A percentile compares a stretch with the other conserved stretches of the same genome.
phyloP scores from a whole-genome alignment of 1,140 invertebrate genomes.

The Aphaenogaster floridana region DNA sequence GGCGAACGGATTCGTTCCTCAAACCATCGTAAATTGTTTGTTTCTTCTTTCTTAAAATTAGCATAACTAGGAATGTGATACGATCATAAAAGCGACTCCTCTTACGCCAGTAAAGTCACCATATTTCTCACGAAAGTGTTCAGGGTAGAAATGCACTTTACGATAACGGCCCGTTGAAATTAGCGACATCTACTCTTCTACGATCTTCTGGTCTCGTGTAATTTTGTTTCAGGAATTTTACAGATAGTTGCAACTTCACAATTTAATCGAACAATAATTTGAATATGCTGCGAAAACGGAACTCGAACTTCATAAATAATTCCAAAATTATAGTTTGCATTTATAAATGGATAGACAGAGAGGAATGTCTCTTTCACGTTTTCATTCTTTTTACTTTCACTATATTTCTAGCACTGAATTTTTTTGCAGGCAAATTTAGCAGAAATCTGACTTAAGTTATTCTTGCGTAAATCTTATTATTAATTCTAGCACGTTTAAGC shows the following conservation, averaged over 20 bases:
- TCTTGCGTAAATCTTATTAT: constrained; percentile 3
- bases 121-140: constrained; percentile 73
- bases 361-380: not conserved
- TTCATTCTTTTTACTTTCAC: not conserved
- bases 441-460: not conserved
- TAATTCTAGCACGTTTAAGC: constrained; percentile 34
- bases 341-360: not conserved
- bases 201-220: not conserved
- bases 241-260: not conserved
- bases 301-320: not conserved
- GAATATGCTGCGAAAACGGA: not conserved
- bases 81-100: constrained; percentile 78
- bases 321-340: not conserved
- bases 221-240: constrained; percentile 28
- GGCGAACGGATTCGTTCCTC: not conserved
- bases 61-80: constrained; percentile 83
- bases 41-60: constrained; percentile 78
- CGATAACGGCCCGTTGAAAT: constrained; percentile 60
- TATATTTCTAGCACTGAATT: not conserved
- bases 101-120: constrained; percentile 76
- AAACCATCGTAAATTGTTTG: constrained; percentile 14
- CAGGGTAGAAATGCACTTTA: constrained; percentile 69
- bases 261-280: constrained; percentile 17
- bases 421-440: constrained; percentile 3
- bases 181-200: constrained; percentile 63